These are phyloP conservation scores for Mallotus villosus DNA, from an alignment of 2,797 vertebrate genomes.

Conservation along the genomic window DNA sequence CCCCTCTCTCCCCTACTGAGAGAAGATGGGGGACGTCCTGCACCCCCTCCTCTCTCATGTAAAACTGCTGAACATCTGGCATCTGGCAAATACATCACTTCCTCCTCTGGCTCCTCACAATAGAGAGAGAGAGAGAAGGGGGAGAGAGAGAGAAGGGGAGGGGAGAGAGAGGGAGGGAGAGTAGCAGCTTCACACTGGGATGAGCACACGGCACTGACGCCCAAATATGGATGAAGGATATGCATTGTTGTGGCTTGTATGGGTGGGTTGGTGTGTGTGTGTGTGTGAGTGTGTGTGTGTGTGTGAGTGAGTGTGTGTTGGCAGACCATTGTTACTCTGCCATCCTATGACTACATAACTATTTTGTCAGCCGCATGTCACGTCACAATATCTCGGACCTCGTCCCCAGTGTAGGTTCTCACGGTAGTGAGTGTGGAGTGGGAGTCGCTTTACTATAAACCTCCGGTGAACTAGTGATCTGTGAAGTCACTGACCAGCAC, in stretches of 20 bases:
- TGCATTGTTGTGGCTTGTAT: neutral
- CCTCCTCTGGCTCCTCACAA: slow-evolving; percentile 1
- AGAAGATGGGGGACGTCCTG: slow-evolving; percentile 28
- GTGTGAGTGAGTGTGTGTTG: neutral
- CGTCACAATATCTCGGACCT: no score
- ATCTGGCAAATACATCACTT: slow-evolving; percentile 26
- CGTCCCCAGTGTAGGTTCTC: no score
- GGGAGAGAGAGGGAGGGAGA: neutral
- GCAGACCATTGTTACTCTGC: neutral
- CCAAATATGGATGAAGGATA: neutral
- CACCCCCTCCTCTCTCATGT: slow-evolving; percentile 24
- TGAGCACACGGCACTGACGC: neutral
- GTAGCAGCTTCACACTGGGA: neutral
- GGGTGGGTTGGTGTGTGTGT: neutral
- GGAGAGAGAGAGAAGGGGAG: no score
- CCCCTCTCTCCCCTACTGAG: slow-evolving; percentile 39
- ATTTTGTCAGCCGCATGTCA: no score
- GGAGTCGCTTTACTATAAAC: neutral
- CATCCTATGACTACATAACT: no score
- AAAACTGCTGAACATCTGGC: slow-evolving; percentile 49
- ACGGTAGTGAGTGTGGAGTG: no score
- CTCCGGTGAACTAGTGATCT: neutral
- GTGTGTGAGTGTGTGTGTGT: neutral
- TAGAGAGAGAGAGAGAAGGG: neutral
- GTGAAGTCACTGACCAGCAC: slow-evolving; percentile 22